Base-by-base conservation (phyloP, 2,113 vertebrate species). In the Probosciger aterrimus region DNA sequence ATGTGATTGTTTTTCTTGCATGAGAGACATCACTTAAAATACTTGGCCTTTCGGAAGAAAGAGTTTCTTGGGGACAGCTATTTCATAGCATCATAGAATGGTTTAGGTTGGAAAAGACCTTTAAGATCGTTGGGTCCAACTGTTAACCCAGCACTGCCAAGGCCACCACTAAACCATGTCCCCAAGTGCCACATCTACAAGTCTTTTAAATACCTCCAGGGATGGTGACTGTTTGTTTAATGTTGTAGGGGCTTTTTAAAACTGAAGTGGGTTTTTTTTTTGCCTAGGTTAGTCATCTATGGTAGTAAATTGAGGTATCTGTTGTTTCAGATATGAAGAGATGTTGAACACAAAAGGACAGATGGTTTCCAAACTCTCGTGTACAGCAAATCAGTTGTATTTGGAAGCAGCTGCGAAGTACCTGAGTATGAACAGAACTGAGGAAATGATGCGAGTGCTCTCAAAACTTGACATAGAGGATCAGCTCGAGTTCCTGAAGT, bases 351-450 rank as follows among this genome's bases (percentile, higher is more conserved):
- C 87, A 60, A 97, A 97, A 94, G 93, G 94, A 24, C 90, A 96
- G 31, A 91, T 85, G 18, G 27, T 77, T 78, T 78, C 94, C 57
- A 98, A 97, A 52, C 96, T 98, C 13, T 97, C 97, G 8, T 98
- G 98, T 53, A 97, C 98, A 28, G 95, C 97, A 13, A 97, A 97
- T 37, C 97, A 98, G 44, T 94, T 98, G 65, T 98, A 98, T 81
- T 86, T 98, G 90, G 98, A 98, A 96, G 98, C 98, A 10, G 98
- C 98, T 11, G 98, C 98, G 4, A 98, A 98, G 55, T 98, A 97
- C 68, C 88, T 98, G 57, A 97, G 82, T 53, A 47, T 95, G 86
- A 98, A 97, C 74, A 98, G 96, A 82, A 97, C 79, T 2, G 96
- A 94, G 75, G 97, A 98, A 60, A 98, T 98, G 98, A 98, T 97